These are phyloP conservation scores for Potamilus streckersoni DNA, from an alignment of 1,140 invertebrate species.

Conservation along the genomic window DNA sequence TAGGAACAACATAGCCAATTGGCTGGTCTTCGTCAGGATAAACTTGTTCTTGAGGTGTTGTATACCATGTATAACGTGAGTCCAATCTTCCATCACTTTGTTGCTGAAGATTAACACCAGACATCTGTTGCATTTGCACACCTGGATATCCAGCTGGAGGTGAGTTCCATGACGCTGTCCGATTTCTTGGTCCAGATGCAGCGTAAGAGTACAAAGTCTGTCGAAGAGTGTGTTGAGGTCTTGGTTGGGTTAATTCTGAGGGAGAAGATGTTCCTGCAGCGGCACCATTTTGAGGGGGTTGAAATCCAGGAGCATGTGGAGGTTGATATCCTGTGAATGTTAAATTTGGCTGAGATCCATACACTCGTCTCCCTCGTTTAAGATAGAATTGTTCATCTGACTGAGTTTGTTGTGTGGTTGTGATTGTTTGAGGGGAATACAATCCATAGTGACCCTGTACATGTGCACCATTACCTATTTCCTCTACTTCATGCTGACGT, in stretches of 20 bases:
- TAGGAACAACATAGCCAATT: too few species aligned
- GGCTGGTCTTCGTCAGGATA: too few species aligned
- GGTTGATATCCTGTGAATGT: slow-evolving; percentile 28
- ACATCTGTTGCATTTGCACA: too few species aligned
- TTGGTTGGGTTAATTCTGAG: slow-evolving; percentile 1
- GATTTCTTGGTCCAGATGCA: neutral
- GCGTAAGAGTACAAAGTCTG: slow-evolving; percentile 31
- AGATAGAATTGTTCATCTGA: slow-evolving; percentile 24
- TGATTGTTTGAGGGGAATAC: slow-evolving; percentile 24
- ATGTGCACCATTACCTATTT: neutral
- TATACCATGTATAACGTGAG: too few species aligned
- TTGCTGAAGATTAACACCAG: too few species aligned
- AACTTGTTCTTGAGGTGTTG: too few species aligned
- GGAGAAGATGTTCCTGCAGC: slow-evolving; percentile 17
- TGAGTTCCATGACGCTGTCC: too few species aligned
- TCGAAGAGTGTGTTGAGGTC: slow-evolving; percentile 11
- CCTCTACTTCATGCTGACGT: slow-evolving; percentile 29
- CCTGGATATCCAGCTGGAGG: too few species aligned
- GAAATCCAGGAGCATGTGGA: too few species aligned
- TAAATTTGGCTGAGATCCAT: slow-evolving; percentile 24
- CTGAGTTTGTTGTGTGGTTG: slow-evolving; percentile 36
- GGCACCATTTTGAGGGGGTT: slow-evolving; percentile 2
- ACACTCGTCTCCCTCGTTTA: slow-evolving; percentile 22
- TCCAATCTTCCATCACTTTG: too few species aligned
- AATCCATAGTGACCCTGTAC: slow-evolving; percentile 35